A percentile compares a stretch with the other conserved stretches of the same genome.
Conservation (phyloP, 1,140 invertebrate species). For the Papilio polytes region DNA sequence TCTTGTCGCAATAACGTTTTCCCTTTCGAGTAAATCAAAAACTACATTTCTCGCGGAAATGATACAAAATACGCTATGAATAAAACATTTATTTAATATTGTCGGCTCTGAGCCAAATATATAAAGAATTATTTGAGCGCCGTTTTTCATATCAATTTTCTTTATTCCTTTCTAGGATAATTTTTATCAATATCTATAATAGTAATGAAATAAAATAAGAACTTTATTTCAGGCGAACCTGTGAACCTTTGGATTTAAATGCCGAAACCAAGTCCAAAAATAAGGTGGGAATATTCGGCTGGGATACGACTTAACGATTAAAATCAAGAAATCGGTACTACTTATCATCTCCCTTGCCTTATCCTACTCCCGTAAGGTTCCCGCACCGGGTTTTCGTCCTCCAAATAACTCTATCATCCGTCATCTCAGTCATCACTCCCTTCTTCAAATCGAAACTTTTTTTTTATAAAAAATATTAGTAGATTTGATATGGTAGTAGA, state of each 20-base stretch:
- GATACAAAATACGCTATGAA: constrained; percentile 29
- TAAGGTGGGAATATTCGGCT: too few species aligned
- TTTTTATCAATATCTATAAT: not conserved
- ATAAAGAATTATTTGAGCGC: constrained; percentile 6
- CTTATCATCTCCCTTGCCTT: too few species aligned
- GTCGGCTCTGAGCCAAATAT: constrained; percentile 24
- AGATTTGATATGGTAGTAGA: too few species aligned
- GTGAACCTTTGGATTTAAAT: not conserved
- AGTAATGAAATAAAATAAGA: too few species aligned
- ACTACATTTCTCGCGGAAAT: constrained; percentile 27
- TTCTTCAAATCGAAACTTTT: too few species aligned
- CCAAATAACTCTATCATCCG: too few species aligned
- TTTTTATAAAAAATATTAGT: too few species aligned
- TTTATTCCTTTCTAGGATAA: not conserved
- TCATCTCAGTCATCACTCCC: too few species aligned
- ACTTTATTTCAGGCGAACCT: not conserved
- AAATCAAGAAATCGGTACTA: not conserved
- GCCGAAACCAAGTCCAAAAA: too few species aligned
- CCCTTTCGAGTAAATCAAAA: constrained; percentile 26
- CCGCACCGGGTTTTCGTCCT: too few species aligned
- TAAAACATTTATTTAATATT: constrained; percentile 28
- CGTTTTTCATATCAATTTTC: constrained; percentile 13
- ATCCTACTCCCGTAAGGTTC: too few species aligned
- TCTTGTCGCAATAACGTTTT: constrained; percentile 16
- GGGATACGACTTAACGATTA: not conserved